phyloP scores from a whole-genome alignment of 2,113 vertebrate genomes.

The Oncorhynchus clarkii region DNA sequence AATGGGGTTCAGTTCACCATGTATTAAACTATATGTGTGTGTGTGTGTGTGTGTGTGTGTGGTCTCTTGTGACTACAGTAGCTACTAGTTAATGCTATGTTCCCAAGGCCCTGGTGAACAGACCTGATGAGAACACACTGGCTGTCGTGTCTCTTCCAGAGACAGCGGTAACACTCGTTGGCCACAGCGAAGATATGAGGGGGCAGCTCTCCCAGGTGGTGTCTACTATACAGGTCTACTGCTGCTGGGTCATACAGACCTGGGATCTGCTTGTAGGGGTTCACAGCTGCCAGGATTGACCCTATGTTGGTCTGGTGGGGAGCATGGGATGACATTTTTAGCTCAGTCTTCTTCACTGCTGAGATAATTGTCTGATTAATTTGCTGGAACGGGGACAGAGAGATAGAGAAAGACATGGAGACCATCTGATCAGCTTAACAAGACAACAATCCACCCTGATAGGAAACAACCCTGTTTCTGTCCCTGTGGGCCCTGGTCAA shows the following conservation, averaged over 20 bases:
- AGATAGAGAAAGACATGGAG: not conserved
- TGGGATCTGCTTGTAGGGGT: slow-evolving; percentile 84
- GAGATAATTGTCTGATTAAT: not conserved
- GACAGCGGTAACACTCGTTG: slow-evolving; percentile 91
- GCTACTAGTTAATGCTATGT: too few relatives aligned
- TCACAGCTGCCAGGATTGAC: slow-evolving; percentile 88
- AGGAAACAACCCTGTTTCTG: too few relatives aligned
- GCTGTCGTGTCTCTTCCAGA: slow-evolving; percentile 92
- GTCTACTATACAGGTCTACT: slow-evolving; percentile 82
- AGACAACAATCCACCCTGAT: too few relatives aligned
- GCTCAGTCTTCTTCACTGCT: too few relatives aligned
- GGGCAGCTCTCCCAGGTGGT: slow-evolving; percentile 88
- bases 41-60: too few relatives aligned
- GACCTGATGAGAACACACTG: slow-evolving; percentile 95
- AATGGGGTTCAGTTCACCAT: too few relatives aligned
- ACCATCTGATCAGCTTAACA: too few relatives aligned
- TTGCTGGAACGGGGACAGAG: too few relatives aligned
- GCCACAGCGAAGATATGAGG: slow-evolving; percentile 92
- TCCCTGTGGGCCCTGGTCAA: too few relatives aligned
- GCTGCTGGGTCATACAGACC: slow-evolving; percentile 78
- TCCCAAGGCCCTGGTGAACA: slow-evolving; percentile 7
- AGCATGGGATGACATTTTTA: not conserved
- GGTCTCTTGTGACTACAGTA: too few relatives aligned
- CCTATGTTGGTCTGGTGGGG: slow-evolving; percentile 85
- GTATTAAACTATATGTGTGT: too few relatives aligned